Evolutionary conservation across 2,797 vertebrate species (phyloP).

Genomic region (Tarsius wallacei): DNA sequence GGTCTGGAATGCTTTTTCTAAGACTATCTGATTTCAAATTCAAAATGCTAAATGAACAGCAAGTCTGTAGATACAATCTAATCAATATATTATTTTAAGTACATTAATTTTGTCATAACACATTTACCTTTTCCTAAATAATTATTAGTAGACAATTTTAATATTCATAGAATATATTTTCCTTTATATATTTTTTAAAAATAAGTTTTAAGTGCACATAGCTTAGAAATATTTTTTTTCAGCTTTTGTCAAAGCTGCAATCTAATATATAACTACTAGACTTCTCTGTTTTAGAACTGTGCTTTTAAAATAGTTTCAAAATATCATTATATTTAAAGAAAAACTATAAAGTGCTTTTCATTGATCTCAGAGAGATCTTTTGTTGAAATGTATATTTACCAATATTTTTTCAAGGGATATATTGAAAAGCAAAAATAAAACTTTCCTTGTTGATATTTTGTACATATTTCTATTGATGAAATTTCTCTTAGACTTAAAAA

Average conservation of each 20-base stretch:
- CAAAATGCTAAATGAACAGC: not conserved
- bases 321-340: not conserved
- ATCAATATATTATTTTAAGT: not conserved
- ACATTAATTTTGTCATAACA: not conserved
- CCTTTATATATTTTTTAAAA: not conserved
- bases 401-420: not conserved
- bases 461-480: not conserved
- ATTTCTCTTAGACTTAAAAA: not conserved
- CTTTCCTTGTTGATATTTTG: not conserved
- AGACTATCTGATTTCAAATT: not conserved
- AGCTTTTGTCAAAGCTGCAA: not conserved
- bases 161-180: not conserved
- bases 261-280: not conserved
- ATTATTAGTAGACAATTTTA: not conserved
- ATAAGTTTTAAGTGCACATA: not conserved
- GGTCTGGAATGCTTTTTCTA: not conserved
- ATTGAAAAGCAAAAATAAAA: not conserved
- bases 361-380: not conserved
- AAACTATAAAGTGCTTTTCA: not conserved
- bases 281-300: not conserved
- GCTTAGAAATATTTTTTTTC: not conserved
- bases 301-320: conserved; percentile 22
- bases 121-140: not conserved
- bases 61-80: not conserved
- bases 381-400: not conserved